Evolutionary conservation across 2,113 vertebrate species (phyloP), one percentile per base, ranked within the genome.

Genomic region (Chaetorhynchus papuensis): DNA sequence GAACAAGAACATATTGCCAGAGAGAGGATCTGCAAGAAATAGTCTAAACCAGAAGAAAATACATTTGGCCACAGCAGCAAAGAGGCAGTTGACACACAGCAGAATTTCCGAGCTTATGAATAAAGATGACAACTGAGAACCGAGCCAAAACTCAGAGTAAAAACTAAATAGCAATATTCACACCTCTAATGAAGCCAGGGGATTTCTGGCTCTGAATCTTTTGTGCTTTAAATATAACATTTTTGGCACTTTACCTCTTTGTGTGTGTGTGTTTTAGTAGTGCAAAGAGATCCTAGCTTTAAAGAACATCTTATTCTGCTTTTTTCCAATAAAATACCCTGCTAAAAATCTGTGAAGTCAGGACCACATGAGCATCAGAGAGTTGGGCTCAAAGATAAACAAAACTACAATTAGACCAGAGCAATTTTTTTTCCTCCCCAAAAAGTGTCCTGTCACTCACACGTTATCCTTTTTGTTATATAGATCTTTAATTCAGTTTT

Each of bases 151-250:
- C 44, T 81, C 76, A 37, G 69, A 84, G 47, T 78, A 90, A 92
- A 95, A 90, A 45, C 76, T 71, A 70, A 79, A 86, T 7, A 82
- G 88, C 57, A 87, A 81, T 95, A 89, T 92, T 96, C 88, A 92
- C 93, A 95, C 92, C 71, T 95, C 76, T 90, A 90, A 93, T 0
- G 26, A 94, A 96, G 95, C 92, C 93, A 96, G 69, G 42, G 60
- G 95, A 96, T 93, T 94, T 92, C 80, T 96, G 94, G 90, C 90
- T 94, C 72, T 57, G 41, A 13, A 42, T 75, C 41, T 86, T 88
- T 78, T 93, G 45, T 91, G 64, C 64, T 90, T 93, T 83, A 88
- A 90, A 89, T 82, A 72, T 41, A 72, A 90, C 65, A 75, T 90
- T 84, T 94, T 77, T 92, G 93, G 92, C 90, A 90, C 79, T 83